Conservation (phyloP, 2,888 invertebrate genomes). For the Drosophila peninsularis region DNA sequence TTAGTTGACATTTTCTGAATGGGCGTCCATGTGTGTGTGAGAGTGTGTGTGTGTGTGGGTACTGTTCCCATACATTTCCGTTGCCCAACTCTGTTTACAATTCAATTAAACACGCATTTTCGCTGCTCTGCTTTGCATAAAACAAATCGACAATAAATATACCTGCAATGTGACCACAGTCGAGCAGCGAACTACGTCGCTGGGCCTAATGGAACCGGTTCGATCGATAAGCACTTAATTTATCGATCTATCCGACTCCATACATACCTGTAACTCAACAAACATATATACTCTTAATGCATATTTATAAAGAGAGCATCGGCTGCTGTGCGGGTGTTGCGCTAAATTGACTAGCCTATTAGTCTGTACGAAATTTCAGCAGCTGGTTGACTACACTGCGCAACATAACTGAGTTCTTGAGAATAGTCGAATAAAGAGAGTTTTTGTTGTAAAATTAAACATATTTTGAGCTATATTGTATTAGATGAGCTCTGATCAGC, state of each 20-base stretch:
- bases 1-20: slow-evolving; percentile 30
- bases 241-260: slow-evolving; percentile 56
- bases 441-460: too few species aligned
- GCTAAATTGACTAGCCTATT: slow-evolving; percentile 36
- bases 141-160: slow-evolving; percentile 67
- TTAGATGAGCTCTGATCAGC: too few species aligned
- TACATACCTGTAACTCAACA: slow-evolving; percentile 8
- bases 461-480: too few species aligned
- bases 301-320: slow-evolving; percentile 20
- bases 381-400: slow-evolving; percentile 47
- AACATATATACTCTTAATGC: slow-evolving; percentile 4
- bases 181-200: slow-evolving; percentile 21
- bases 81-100: slow-evolving; percentile 49
- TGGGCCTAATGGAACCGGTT: slow-evolving; percentile 77
- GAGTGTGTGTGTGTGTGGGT: slow-evolving; percentile 29
- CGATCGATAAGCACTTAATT: slow-evolving; percentile 67
- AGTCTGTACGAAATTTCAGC: slow-evolving; percentile 20
- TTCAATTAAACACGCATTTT: slow-evolving; percentile 56
- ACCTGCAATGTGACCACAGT: slow-evolving; percentile 29
- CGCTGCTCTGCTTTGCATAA: slow-evolving; percentile 44
- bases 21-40: not conserved
- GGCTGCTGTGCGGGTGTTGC: slow-evolving; percentile 63
- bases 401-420: slow-evolving; percentile 4
- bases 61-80: slow-evolving; percentile 40
- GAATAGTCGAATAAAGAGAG: too few species aligned